Conservation (phyloP, 2,113 vertebrate genomes). For the Monarcha castaneiventris region DNA sequence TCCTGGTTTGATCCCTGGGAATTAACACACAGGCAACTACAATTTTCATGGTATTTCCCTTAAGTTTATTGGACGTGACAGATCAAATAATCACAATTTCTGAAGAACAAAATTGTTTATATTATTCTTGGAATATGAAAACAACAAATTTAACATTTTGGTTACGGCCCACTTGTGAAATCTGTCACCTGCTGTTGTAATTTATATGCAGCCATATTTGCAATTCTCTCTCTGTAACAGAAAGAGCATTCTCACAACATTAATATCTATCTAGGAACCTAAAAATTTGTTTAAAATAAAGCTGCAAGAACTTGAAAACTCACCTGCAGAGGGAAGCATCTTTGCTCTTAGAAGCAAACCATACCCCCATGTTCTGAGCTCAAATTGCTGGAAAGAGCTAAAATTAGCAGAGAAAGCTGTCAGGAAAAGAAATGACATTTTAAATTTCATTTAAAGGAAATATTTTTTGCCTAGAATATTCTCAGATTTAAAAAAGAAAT, state of each 20-base stretch:
- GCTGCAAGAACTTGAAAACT: background rate
- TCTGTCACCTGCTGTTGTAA: background rate
- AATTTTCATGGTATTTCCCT: background rate
- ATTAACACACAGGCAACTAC: background rate
- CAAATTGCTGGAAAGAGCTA: background rate
- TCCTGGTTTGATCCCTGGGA: background rate
- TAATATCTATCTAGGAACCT: background rate
- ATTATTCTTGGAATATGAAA: background rate
- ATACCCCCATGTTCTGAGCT: background rate
- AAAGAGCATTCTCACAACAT: background rate
- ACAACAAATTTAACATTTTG: background rate
- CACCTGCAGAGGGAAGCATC: background rate
- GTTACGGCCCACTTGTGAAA: accelerated
- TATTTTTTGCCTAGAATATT: background rate
- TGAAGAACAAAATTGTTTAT: background rate
- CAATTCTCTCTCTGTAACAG: background rate
- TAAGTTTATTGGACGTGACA: background rate
- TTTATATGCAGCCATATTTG: background rate
- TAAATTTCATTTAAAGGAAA: background rate
- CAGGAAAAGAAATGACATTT: background rate
- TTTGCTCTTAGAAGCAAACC: background rate
- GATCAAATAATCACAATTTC: background rate
- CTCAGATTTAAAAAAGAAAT: background rate
- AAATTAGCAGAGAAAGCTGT: background rate
- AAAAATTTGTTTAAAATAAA: background rate